These are phyloP conservation scores for Eretmodus cyanostictus DNA, from an alignment of 2,113 vertebrate genomes.

Conservation along the genomic window DNA sequence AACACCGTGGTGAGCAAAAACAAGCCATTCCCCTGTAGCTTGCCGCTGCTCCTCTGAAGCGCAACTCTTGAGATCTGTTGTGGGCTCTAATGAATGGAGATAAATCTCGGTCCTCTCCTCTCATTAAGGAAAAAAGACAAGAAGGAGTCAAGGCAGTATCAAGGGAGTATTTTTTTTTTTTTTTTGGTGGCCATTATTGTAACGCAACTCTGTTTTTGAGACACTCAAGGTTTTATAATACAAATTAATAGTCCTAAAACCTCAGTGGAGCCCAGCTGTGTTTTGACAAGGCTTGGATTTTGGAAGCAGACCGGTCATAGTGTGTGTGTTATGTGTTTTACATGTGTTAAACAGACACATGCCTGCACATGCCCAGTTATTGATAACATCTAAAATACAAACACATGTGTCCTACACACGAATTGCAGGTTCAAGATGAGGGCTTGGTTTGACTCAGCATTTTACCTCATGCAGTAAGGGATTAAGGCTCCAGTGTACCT, in stretches of 20 bases:
- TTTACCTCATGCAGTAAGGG: background rate
- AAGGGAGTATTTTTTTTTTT: background rate
- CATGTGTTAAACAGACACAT: background rate
- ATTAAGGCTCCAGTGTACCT: background rate
- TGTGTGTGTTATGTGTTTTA: background rate
- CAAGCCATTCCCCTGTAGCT: conserved; percentile 3
- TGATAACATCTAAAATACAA: conserved; percentile 21
- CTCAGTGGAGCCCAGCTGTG: background rate
- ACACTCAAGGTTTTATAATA: conserved; percentile 1
- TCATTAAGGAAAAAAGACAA: background rate
- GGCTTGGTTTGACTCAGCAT: background rate
- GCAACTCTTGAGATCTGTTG: conserved; percentile 31
- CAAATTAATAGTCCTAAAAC: background rate
- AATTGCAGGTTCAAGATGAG: background rate
- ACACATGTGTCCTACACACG: background rate
- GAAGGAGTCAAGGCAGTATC: background rate
- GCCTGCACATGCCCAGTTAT: background rate
- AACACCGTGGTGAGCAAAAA: conserved; percentile 42
- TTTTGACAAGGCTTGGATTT: background rate
- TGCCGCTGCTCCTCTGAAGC: background rate
- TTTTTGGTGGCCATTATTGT: background rate
- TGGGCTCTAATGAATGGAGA: conserved; percentile 38
- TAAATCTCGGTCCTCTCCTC: conserved; percentile 10
- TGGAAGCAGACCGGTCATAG: background rate
- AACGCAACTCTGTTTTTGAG: background rate